Evolutionary conservation across 2,113 vertebrate species (phyloP).

Genomic region (Xiphophorus maculatus): DNA sequence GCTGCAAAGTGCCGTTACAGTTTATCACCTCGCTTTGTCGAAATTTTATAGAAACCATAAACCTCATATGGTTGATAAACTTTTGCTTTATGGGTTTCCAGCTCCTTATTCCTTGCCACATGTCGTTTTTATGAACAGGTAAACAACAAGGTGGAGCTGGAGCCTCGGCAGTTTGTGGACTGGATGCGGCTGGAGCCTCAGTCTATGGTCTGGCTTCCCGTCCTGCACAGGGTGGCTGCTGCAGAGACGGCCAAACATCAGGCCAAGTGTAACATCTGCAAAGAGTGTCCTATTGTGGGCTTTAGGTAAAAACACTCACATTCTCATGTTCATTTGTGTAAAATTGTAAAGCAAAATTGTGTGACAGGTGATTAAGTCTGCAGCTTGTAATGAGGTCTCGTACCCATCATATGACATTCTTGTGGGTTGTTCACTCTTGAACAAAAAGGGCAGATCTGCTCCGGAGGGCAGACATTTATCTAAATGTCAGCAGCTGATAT

Average conservation of each 20-base stretch:
- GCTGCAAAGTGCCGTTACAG: background rate
- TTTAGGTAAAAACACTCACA: slow-evolving; percentile 84
- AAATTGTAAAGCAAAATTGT: background rate
- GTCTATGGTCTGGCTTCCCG: slow-evolving; percentile 98
- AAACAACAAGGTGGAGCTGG: slow-evolving; percentile 93
- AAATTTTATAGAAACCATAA: slow-evolving; percentile 35
- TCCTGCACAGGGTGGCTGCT: slow-evolving; percentile 94
- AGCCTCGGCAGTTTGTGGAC: slow-evolving; percentile 91
- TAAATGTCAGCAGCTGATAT: slow-evolving; percentile 80
- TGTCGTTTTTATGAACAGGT: slow-evolving; percentile 77
- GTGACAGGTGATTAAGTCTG: slow-evolving; percentile 12
- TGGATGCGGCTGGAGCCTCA: slow-evolving; percentile 98
- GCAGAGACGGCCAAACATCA: slow-evolving; percentile 98
- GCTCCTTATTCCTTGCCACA: background rate
- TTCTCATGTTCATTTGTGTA: background rate
- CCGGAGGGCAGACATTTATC: slow-evolving; percentile 77
- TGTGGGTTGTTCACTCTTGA: slow-evolving; percentile 46
- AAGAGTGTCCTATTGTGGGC: slow-evolving; percentile 96
- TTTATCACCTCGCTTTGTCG: slow-evolving; percentile 17
- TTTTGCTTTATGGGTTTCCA: slow-evolving; percentile 22
- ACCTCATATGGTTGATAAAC: slow-evolving; percentile 18
- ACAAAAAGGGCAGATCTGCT: slow-evolving; percentile 75
- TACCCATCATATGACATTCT: slow-evolving; percentile 27
- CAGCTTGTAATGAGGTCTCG: slow-evolving; percentile 16
- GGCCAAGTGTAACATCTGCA: slow-evolving; percentile 99